Evolutionary conservation across 2,797 vertebrate species (phyloP).

Genomic region (Falco berigora): DNA sequence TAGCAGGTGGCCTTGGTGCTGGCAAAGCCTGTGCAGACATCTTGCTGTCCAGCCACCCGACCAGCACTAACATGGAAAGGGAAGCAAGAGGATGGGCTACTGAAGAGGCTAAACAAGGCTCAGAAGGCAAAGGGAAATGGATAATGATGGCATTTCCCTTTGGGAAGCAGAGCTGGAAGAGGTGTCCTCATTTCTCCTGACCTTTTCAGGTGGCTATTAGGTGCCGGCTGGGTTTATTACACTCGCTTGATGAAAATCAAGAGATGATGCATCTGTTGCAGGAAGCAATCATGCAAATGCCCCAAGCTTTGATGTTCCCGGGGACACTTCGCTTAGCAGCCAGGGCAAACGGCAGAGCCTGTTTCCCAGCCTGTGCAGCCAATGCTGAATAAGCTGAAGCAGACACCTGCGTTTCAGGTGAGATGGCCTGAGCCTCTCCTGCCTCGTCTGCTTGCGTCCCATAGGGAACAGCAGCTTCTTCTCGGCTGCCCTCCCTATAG

Average conservation of each 20-base stretch:
- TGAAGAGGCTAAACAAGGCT: background rate
- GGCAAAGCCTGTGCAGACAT: background rate
- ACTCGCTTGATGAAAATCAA: background rate
- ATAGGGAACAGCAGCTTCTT: fast-evolving
- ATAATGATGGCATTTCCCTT: background rate
- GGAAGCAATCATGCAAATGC: slow-evolving; percentile 52
- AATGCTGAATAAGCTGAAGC: background rate
- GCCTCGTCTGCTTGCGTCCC: background rate
- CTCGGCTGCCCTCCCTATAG: background rate
- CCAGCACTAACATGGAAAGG: background rate
- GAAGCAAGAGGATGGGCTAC: background rate
- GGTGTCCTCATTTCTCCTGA: background rate
- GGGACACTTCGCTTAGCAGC: background rate
- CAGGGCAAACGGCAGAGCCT: background rate
- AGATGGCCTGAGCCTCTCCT: background rate
- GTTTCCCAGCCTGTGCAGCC: background rate
- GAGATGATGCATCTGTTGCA: slow-evolving; percentile 27
- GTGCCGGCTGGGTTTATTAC: background rate
- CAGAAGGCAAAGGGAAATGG: background rate
- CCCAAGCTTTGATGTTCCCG: slow-evolving; percentile 29
- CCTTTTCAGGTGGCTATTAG: slow-evolving; percentile 33
- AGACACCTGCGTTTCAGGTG: background rate
- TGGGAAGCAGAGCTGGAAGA: background rate
- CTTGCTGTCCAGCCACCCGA: background rate
- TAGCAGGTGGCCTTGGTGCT: background rate